Conservation (phyloP, 2,888 invertebrate species). For the Ormyrus thymus region DNA sequence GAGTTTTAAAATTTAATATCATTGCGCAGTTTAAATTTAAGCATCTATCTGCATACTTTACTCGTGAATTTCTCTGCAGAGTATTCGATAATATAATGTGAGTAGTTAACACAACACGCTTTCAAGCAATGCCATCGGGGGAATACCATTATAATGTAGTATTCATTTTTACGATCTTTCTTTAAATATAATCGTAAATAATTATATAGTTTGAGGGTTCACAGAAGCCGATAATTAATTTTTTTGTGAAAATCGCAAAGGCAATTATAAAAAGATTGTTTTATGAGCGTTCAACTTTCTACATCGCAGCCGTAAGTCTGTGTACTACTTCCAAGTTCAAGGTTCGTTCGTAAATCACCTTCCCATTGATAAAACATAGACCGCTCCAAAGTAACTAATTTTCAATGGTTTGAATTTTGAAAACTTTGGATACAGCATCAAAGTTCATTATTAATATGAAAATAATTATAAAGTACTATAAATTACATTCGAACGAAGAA, state of each 20-base stretch:
- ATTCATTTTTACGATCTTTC: not conserved
- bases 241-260: not conserved
- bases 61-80: not conserved
- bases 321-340: conserved; percentile 40
- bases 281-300: conserved; percentile 19
- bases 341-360: conserved; percentile 7
- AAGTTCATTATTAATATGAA: no score
- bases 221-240: not conserved
- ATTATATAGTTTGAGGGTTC: not conserved
- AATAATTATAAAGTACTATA: no score
- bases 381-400: no score
- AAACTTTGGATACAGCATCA: no score
- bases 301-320: not conserved
- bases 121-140: not conserved
- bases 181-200: not conserved
- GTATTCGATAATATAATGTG: not conserved
- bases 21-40: no score
- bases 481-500: no score
- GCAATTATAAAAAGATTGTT: conserved; percentile 8
- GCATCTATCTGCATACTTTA: no score
- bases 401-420: no score
- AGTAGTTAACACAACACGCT: not conserved
- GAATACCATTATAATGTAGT: not conserved
- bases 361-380: not conserved
- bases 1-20: no score